Conservation (phyloP, 92 coral and sea anemone genomes). For the Hydrozoanthus gracilis region DNA sequence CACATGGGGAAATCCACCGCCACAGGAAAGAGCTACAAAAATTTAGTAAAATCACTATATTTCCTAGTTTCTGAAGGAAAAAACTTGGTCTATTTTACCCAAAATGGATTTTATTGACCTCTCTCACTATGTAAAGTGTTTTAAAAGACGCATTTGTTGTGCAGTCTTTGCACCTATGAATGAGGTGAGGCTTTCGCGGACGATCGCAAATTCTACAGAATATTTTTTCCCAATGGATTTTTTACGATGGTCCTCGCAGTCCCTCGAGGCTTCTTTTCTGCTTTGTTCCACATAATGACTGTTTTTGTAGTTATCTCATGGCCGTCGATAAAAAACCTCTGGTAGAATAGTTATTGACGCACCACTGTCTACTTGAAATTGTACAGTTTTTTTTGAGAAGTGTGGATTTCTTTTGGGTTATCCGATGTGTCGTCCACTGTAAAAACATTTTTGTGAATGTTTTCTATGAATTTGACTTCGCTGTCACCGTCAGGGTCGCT, state of each 20-base stretch:
- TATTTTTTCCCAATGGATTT: no score
- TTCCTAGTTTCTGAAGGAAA: conserved; percentile 1
- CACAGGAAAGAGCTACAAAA: not conserved
- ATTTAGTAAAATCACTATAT: conserved; percentile 1
- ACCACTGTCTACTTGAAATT: conserved; percentile 63
- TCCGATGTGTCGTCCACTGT: not conserved
- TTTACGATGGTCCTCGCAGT: conserved; percentile 32
- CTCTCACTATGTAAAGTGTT: not conserved
- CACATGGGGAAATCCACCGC: not conserved
- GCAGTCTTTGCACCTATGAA: conserved; percentile 50
- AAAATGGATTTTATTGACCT: not conserved
- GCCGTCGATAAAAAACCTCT: conserved; percentile 31
- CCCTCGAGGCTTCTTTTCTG: conserved; percentile 55
- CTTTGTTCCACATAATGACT: conserved; percentile 58
- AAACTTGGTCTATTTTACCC: not conserved
- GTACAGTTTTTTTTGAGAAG: conserved; percentile 41
- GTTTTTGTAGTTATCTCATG: conserved; percentile 46
- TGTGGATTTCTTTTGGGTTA: conserved; percentile 42
- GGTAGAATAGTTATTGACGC: conserved; percentile 60
- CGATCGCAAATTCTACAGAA: no score
- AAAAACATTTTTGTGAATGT: not conserved
- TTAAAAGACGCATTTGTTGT: conserved; percentile 50
- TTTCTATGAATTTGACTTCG: conserved; percentile 19
- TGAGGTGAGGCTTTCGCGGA: conserved; percentile 46
- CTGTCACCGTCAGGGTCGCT: conserved; percentile 47